Evolutionary conservation across 2,113 vertebrate genomes (phyloP), one percentile per base, ranked within the genome.

Genomic region (Leuciscus idus): DNA sequence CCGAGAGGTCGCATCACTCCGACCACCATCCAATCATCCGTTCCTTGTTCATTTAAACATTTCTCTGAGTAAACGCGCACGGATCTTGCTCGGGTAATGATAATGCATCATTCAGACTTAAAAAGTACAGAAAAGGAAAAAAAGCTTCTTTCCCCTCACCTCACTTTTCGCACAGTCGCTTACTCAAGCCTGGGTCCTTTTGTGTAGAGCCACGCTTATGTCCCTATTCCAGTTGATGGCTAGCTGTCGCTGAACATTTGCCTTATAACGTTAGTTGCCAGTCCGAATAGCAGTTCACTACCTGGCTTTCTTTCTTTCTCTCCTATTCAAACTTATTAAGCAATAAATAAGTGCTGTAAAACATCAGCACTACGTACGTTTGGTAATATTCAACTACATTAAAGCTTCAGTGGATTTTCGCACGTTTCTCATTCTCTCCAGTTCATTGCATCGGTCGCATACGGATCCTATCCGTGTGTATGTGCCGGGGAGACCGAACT

Each of bases 131-230:
- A 64, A 46, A 82, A 57, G 6, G 13, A 39, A 72, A 74, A 55
- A 36, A 85, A 81, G 77, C 86, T 81, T 85, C 79, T 88, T 85
- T 83, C 30, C 81, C 76, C 64, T 88, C 81, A 81, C 77, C 85
- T 89, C 66, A 87, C 88, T 90, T 89, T 84, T 81, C 36, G 43
- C 73, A 74, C 88, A 80, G 74, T 70, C 75, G 86, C 55, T 83
- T 80, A 81, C 74, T 84, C 88, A 84, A 87, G 88, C 87, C 88
- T 76, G 74, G 66, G 33, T 87, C 88, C 89, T 91, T 91, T 91
- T 91, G 90, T 91, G 82, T 90, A 26, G 75, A 87, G 75, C 43
- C 87, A 75, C 85, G 87, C 82, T 85, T 84, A 61, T 61, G 79
- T 84, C 87, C 87, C 88, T 88, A 79, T 83, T 90, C 77, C 87